phyloP scores from a whole-genome alignment of 2,888 invertebrate species.

The Drosophila ochracea region DNA sequence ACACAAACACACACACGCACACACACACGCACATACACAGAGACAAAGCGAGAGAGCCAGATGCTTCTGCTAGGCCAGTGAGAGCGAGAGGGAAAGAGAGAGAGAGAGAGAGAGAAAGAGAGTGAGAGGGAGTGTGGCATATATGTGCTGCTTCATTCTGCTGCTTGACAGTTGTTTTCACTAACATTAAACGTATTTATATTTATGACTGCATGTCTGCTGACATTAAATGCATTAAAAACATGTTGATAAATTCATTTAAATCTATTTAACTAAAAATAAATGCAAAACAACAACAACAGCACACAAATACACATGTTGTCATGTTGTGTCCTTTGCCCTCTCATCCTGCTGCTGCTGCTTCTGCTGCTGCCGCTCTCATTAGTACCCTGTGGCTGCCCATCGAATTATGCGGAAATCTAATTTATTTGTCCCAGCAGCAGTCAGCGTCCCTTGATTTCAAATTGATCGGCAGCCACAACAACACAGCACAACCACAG shows the following conservation, averaged over 20 bases:
- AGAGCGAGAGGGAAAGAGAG: constrained; percentile 12
- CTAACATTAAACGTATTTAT: constrained; percentile 66
- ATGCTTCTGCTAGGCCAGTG: constrained; percentile 6
- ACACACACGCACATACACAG: constrained; percentile 21
- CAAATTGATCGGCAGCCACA: constrained; percentile 48
- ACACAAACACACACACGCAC: constrained; percentile 29
- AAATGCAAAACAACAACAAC: constrained; percentile 40
- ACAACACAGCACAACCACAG: constrained; percentile 14
- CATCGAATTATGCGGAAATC: constrained; percentile 64
- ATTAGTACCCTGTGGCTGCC: constrained; percentile 66
- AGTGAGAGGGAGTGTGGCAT: constrained; percentile 43
- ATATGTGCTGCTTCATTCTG: constrained; percentile 50
- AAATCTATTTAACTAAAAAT: constrained; percentile 70
- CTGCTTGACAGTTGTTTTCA: constrained; percentile 49
- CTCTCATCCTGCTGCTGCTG: constrained; percentile 13
- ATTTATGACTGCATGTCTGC: constrained; percentile 51
- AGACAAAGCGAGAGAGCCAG: constrained; percentile 23
- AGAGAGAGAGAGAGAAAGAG: constrained; percentile 6
- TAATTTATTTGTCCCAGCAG: constrained; percentile 59
- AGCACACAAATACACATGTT: constrained; percentile 5
- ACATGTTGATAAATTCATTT: constrained; percentile 68
- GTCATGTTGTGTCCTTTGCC: background rate
- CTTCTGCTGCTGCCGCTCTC: constrained; percentile 41
- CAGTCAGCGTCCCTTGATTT: constrained; percentile 45
- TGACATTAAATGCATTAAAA: constrained; percentile 67